A percentile compares a stretch with the other conserved stretches of the same genome.
phyloP scores from a whole-genome alignment of 2,888 invertebrate species.

The Pollenia amentaria region DNA sequence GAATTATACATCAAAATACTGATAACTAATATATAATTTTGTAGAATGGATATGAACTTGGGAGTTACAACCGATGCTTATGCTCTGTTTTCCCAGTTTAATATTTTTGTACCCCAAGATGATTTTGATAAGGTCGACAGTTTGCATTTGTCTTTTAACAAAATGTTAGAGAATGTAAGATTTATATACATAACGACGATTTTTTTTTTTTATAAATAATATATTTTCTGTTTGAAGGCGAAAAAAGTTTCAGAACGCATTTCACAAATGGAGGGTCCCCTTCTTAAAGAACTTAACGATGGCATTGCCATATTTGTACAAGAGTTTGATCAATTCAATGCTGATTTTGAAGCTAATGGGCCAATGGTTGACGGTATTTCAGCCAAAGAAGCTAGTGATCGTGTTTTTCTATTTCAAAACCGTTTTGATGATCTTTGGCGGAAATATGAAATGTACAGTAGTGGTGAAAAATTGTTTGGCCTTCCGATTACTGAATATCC shows the following conservation, averaged over 20 bases:
- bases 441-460: slow-evolving; percentile 92
- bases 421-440: slow-evolving; percentile 93
- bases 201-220: not conserved
- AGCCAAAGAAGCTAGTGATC: slow-evolving; percentile 94
- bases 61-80: slow-evolving; percentile 93
- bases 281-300: slow-evolving; percentile 89
- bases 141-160: slow-evolving; percentile 90
- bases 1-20: not conserved
- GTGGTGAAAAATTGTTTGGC: slow-evolving; percentile 94
- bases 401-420: slow-evolving; percentile 90
- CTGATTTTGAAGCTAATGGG: slow-evolving; percentile 90
- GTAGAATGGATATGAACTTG: slow-evolving; percentile 90
- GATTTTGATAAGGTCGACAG: slow-evolving; percentile 92
- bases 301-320: slow-evolving; percentile 88
- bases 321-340: slow-evolving; percentile 89
- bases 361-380: slow-evolving; percentile 94
- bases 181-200: slow-evolving; percentile 53
- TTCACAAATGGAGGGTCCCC: slow-evolving; percentile 89
- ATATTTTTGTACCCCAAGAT: slow-evolving; percentile 89
- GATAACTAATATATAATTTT: slow-evolving; percentile 26
- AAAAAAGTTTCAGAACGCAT: slow-evolving; percentile 80
- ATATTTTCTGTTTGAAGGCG: slow-evolving; percentile 75
- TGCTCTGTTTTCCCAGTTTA: slow-evolving; percentile 88
- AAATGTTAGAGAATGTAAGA: slow-evolving; percentile 89
- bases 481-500: slow-evolving; percentile 94